These are phyloP conservation scores for Synchiropus splendidus DNA, from an alignment of 2,113 vertebrate genomes.

Conservation along the genomic window DNA sequence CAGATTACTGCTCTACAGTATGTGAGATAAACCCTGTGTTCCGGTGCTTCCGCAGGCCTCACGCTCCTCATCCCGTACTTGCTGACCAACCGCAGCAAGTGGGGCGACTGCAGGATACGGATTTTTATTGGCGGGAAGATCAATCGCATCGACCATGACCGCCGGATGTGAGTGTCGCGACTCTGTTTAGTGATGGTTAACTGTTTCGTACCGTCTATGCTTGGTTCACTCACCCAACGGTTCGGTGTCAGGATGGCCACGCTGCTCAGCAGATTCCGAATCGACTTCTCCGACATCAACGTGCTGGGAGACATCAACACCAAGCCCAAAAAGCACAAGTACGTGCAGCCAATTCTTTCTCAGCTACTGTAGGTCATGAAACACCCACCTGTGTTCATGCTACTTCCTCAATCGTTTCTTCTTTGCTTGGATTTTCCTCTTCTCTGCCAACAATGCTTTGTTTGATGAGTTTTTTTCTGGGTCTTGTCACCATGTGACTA, in stretches of 20 bases:
- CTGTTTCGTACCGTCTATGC: too few relatives aligned
- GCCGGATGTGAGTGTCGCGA: slow-evolving; percentile 80
- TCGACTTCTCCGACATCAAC: slow-evolving; percentile 92
- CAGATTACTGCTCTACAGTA: too few relatives aligned
- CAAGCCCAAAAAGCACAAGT: slow-evolving; percentile 96
- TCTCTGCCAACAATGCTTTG: too few relatives aligned
- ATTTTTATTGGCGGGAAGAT: slow-evolving; percentile 78
- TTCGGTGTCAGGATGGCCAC: slow-evolving; percentile 81
- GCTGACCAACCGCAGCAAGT: slow-evolving; percentile 79
- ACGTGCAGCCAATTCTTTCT: slow-evolving; percentile 20
- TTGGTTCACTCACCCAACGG: background rate
- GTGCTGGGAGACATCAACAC: slow-evolving; percentile 97
- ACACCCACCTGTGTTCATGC: background rate
- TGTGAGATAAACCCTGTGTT: too few relatives aligned
- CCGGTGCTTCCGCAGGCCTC: slow-evolving; percentile 67
- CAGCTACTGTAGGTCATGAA: too few relatives aligned
- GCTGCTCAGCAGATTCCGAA: slow-evolving; percentile 92
- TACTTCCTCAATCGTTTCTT: background rate
- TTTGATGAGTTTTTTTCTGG: too few relatives aligned
- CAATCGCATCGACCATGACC: slow-evolving; percentile 96
- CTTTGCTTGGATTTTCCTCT: too few relatives aligned
- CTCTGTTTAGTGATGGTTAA: too few relatives aligned
- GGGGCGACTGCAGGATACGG: slow-evolving; percentile 68
- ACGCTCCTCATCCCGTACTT: slow-evolving; percentile 93
- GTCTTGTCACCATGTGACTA: too few relatives aligned